Percentiles rank a stretch among this genome's conserved stretches.
phyloP scores from a whole-genome alignment of 2,888 invertebrate species.

The Leptinotarsa rubiginosa region DNA sequence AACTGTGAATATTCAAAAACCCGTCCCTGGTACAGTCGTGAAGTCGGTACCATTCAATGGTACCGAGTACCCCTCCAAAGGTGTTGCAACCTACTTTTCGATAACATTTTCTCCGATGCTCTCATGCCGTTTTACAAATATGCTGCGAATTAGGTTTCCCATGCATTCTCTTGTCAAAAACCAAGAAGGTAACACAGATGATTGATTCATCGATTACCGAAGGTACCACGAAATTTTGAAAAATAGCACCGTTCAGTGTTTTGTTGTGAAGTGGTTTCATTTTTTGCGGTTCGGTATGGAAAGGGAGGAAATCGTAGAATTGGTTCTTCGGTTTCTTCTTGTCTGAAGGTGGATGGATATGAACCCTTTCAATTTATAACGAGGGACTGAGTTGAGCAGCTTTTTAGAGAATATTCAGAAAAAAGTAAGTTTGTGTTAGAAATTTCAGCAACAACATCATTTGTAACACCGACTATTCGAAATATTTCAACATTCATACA shows the following conservation, averaged over 20 bases:
- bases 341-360: slow-evolving; percentile 21
- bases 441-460: neutral
- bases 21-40: slow-evolving; percentile 5
- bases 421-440: neutral
- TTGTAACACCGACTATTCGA: neutral
- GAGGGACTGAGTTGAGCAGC: slow-evolving; percentile 34
- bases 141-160: slow-evolving; percentile 46
- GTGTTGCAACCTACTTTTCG: slow-evolving; percentile 29
- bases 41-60: slow-evolving; percentile 29
- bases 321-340: slow-evolving; percentile 50
- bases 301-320: slow-evolving; percentile 51
- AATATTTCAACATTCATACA: neutral
- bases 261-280: slow-evolving; percentile 29
- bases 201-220: neutral
- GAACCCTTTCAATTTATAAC: neutral
- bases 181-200: slow-evolving; percentile 28
- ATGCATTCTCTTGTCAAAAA: slow-evolving; percentile 39
- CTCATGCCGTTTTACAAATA: slow-evolving; percentile 49
- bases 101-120: slow-evolving; percentile 46
- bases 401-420: neutral
- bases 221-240: neutral
- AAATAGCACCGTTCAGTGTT: slow-evolving; percentile 3
- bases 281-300: slow-evolving; percentile 48
- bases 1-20: neutral
- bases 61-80: slow-evolving; percentile 35